Evolutionary conservation across 2,797 vertebrate species (phyloP), one percentile per base, ranked within the genome.

Genomic region (Pseudomugil tenellus): DNA sequence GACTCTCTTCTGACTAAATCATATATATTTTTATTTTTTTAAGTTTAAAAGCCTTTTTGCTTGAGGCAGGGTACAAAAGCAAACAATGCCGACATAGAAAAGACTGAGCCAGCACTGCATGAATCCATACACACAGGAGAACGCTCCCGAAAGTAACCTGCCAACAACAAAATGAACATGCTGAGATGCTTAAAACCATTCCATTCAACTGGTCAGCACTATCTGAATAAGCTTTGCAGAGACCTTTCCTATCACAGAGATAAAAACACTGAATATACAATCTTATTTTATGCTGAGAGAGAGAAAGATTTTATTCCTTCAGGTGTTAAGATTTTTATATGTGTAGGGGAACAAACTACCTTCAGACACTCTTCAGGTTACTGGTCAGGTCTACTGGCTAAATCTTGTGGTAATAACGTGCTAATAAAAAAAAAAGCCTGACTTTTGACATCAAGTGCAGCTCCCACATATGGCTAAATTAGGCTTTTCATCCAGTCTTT

Each of bases 141-240:
- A 52, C 69, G 70, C 54, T 26, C 79, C 41, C 74, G 67, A n/a
- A 62, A 72, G 70, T 67, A 74, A 74, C 63, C 63, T 66, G 71
- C 58, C 56, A 21, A 26, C 35, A 65, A 76, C 68, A 70, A 74
- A 39, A 34, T 12, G 1, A 65, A 55, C 58, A 25, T 71, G 56
- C 62, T 19, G 76, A 60, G 52, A 66, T 64, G 58, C 79, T 57
- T 79, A 32, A 74, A 72, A 74, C 67, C 78, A 68, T 63, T 72
- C 41, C 25, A 28, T 58, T 63, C 23, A 64, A 64, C 64, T 32
- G 58, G 74, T 88, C 83, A 76, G 80, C 80, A 83, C 63, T 77
- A 72, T 82, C 75, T 59, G 61, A 65, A 63, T 34, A 63, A 58
- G 69, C 59, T 67, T 34, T 13, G 57, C 59, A 39, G 67, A 48